These are phyloP conservation scores for Apaloderma vittatum DNA, from an alignment of 2,113 vertebrate species.

Conservation along the genomic window DNA sequence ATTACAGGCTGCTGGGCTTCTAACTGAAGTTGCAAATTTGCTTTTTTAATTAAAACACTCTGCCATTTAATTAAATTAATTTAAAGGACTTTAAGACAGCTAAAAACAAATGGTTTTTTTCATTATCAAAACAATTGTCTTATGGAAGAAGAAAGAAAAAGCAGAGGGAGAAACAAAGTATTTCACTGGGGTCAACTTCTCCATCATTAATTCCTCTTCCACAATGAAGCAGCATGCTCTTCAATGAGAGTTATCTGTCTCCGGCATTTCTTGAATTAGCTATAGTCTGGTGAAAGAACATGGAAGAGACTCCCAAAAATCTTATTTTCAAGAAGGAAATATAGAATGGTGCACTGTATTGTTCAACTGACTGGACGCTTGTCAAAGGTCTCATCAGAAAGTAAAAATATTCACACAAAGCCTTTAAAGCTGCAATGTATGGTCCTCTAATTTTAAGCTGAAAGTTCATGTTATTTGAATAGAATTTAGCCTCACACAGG, in stretches of 20 bases:
- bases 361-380: slow-evolving; percentile 42
- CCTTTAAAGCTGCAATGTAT: not conserved
- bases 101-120: not conserved
- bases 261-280: not conserved
- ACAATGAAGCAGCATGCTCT: not conserved
- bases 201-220: not conserved
- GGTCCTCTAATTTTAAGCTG: not conserved
- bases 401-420: not conserved
- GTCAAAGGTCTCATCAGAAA: slow-evolving; percentile 76
- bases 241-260: not conserved
- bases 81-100: not conserved
- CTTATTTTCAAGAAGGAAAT: not conserved
- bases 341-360: not conserved
- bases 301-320: not conserved
- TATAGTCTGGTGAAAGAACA: not conserved
- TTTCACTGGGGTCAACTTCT: not conserved
- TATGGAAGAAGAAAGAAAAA: not conserved
- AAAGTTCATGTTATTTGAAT: not conserved
- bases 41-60: not conserved
- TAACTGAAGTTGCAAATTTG: not conserved
- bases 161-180: not conserved
- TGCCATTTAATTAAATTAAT: not conserved
- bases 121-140: not conserved
- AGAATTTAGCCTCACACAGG: not conserved
- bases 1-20: not conserved